These are phyloP conservation scores for Jacana jacana DNA, from an alignment of 2,113 vertebrate genomes.

Conservation along the genomic window DNA sequence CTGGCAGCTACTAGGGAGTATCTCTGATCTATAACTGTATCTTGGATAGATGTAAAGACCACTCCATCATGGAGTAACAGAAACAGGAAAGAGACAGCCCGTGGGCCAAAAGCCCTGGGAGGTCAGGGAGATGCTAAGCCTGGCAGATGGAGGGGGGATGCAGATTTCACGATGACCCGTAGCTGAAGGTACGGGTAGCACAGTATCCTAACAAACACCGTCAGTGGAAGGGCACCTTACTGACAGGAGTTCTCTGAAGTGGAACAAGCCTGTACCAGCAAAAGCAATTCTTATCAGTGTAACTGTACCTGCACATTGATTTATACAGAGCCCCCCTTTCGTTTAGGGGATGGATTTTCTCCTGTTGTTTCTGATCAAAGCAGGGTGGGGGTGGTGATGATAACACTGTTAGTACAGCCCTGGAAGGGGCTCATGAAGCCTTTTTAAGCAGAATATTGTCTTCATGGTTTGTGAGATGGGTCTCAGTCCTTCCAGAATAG, in stretches of 20 bases:
- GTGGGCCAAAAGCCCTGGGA: not conserved
- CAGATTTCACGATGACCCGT: not conserved
- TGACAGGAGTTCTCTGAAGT: not conserved
- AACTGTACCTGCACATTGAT: not conserved
- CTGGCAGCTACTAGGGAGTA: not conserved
- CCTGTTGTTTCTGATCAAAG: not conserved
- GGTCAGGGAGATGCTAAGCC: not conserved
- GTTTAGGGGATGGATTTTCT: not conserved
- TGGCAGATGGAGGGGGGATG: not conserved
- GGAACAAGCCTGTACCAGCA: not conserved
- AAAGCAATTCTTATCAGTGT: not conserved
- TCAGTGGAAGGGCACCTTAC: accelerated
- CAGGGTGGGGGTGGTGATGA: not conserved
- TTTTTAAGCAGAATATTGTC: not conserved
- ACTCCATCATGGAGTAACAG: not conserved
- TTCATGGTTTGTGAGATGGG: not conserved
- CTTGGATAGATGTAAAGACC: not conserved
- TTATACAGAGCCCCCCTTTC: not conserved
- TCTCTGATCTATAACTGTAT: not conserved
- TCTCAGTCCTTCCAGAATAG: not conserved
- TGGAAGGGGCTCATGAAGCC: not conserved
- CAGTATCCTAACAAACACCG: not conserved
- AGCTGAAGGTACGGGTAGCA: not conserved
- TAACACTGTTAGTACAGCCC: not conserved
- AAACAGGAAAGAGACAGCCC: not conserved